Evolutionary conservation across 2,797 vertebrate genomes (phyloP).

Genomic region (Crypturellus tataupa): DNA sequence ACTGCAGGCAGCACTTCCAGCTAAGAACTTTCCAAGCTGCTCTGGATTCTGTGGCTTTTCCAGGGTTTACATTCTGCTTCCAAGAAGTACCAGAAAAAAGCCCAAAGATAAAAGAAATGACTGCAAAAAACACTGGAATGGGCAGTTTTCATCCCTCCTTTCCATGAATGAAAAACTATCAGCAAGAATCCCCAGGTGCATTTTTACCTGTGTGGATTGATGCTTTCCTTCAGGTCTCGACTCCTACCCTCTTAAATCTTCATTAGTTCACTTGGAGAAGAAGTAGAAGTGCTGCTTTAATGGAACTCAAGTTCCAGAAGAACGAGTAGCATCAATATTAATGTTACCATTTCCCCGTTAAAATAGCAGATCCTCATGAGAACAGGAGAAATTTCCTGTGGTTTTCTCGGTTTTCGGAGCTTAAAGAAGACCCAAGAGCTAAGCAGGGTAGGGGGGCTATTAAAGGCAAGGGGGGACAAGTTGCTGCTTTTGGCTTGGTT

Average conservation of each 20-base stretch:
- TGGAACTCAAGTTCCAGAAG: not conserved
- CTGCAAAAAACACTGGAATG: accelerated
- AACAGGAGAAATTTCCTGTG: not conserved
- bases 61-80: accelerated
- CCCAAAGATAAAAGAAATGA: accelerated
- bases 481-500: not conserved
- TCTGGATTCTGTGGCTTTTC: not conserved
- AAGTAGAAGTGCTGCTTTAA: not conserved
- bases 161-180: accelerated
- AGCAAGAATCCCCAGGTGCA: not conserved
- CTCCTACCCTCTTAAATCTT: not conserved
- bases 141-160: not conserved
- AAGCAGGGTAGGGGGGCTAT: not conserved
- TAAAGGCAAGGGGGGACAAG: not conserved
- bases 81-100: not conserved
- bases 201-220: accelerated
- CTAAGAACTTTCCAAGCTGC: not conserved
- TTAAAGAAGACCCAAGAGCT: not conserved
- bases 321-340: too few species aligned
- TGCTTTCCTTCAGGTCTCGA: accelerated
- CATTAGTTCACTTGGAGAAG: not conserved
- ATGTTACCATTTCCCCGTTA: not conserved
- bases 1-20: not conserved
- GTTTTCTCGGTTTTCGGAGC: not conserved
- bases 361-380: not conserved